phyloP scores from a whole-genome alignment of 2,113 vertebrate species.

The Calonectris borealis region DNA sequence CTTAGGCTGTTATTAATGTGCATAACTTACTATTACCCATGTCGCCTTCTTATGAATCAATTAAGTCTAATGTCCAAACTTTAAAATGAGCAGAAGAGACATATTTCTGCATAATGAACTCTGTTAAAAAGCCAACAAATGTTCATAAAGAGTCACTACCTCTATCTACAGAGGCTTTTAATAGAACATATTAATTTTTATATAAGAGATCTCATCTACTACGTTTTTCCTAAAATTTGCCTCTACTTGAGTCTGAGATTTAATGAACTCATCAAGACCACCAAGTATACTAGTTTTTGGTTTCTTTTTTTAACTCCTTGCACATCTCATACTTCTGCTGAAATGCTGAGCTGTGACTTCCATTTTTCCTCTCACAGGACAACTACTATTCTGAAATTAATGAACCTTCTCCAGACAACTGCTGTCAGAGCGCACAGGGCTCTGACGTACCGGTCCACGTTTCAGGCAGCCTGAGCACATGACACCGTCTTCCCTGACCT shows the following conservation, averaged over 20 bases:
- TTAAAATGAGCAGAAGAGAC: conserved; percentile 30
- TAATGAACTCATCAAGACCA: not conserved
- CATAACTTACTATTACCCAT: not conserved
- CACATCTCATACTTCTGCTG: not conserved
- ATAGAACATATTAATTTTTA: not conserved
- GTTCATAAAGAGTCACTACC: not conserved
- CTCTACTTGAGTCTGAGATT: not conserved
- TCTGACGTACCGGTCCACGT: fast-evolving
- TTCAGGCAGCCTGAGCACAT: not conserved
- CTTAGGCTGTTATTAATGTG: not conserved
- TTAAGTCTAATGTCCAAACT: conserved; percentile 23
- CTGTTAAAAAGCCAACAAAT: not conserved
- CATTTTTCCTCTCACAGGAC: not conserved
- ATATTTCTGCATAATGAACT: conserved; percentile 31
- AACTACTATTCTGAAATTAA: not conserved
- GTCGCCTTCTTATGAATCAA: not conserved
- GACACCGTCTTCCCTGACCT: not conserved
- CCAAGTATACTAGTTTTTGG: not conserved
- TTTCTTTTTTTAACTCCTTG: not conserved
- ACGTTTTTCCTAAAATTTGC: not conserved
- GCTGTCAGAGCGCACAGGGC: not conserved
- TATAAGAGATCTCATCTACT: not conserved
- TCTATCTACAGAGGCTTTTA: not conserved
- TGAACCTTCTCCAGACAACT: not conserved
- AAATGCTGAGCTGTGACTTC: not conserved